These are phyloP conservation scores for Aspidiotus destructor DNA, from an alignment of 2,888 invertebrate genomes.

Conservation along the genomic window DNA sequence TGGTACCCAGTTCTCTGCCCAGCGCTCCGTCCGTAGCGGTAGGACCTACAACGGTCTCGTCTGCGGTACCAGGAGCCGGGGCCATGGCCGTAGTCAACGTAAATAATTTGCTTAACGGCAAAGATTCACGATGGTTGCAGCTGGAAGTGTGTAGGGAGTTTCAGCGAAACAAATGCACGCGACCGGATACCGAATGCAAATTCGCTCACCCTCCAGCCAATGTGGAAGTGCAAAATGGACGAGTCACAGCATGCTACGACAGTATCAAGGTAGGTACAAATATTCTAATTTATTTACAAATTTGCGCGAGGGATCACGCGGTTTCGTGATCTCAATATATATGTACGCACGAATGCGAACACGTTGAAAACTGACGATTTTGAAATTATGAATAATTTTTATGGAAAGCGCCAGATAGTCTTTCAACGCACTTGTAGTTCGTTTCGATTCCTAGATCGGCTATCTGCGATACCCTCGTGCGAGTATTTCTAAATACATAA, in stretches of 20 bases:
- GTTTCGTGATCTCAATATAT: too few species aligned
- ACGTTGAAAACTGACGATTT: too few species aligned
- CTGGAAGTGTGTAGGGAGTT: slow-evolving; percentile 99
- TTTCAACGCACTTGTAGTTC: too few species aligned
- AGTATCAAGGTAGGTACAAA: slow-evolving; percentile 89
- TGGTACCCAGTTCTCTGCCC: slow-evolving; percentile 33
- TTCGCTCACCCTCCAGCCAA: slow-evolving; percentile 99
- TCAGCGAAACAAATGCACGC: slow-evolving; percentile 98
- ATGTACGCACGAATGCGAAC: too few species aligned
- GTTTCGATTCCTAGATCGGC: too few species aligned
- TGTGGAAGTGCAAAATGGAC: slow-evolving; percentile 99
- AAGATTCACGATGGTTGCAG: slow-evolving; percentile 99
- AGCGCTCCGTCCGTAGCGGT: slow-evolving; percentile 31
- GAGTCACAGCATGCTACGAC: slow-evolving; percentile 99
- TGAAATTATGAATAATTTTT: too few species aligned
- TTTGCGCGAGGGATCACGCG: too few species aligned
- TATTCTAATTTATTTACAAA: not conserved
- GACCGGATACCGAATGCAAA: slow-evolving; percentile 99
- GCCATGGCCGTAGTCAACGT: slow-evolving; percentile 83
- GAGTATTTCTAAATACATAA: too few species aligned
- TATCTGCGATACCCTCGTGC: too few species aligned
- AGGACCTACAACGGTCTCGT: slow-evolving; percentile 29
- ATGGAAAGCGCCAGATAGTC: too few species aligned
- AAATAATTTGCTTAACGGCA: slow-evolving; percentile 93
- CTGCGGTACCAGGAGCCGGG: slow-evolving; percentile 33